These are phyloP conservation scores for Apaloderma vittatum DNA, from an alignment of 2,113 vertebrate species.

Conservation along the genomic window DNA sequence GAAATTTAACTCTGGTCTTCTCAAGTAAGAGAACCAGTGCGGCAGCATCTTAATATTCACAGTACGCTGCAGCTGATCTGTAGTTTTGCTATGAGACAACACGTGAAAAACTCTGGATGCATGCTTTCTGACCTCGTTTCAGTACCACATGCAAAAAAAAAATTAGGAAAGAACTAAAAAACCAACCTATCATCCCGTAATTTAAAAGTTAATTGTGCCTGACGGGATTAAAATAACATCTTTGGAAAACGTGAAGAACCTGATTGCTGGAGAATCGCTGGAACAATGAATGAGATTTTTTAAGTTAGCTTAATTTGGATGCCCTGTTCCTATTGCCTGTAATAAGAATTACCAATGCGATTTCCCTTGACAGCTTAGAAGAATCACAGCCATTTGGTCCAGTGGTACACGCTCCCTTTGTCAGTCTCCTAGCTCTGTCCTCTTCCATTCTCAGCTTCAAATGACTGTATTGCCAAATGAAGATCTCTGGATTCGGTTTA, in stretches of 20 bases:
- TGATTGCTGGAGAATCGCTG: neutral
- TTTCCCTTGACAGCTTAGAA: neutral
- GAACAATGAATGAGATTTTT: neutral
- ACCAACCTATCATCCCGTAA: neutral
- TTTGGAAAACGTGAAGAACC: neutral
- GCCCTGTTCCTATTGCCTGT: neutral
- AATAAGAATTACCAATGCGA: neutral
- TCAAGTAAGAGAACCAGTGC: neutral
- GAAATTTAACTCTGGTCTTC: neutral
- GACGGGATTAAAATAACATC: neutral
- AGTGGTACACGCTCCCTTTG: neutral
- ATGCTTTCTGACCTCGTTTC: neutral
- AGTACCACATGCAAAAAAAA: neutral
- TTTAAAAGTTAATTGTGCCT: neutral
- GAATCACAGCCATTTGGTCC: neutral
- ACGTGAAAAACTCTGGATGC: neutral
- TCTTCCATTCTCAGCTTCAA: neutral
- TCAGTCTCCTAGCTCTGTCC: neutral
- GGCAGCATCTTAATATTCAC: neutral
- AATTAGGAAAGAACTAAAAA: neutral
- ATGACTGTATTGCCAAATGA: neutral
- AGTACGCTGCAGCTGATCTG: neutral
- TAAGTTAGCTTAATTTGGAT: slow-evolving; percentile 24
- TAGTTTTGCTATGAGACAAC: neutral
- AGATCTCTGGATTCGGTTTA: neutral